phyloP scores from a whole-genome alignment of 2,113 vertebrate genomes.

The Fulica atra region DNA sequence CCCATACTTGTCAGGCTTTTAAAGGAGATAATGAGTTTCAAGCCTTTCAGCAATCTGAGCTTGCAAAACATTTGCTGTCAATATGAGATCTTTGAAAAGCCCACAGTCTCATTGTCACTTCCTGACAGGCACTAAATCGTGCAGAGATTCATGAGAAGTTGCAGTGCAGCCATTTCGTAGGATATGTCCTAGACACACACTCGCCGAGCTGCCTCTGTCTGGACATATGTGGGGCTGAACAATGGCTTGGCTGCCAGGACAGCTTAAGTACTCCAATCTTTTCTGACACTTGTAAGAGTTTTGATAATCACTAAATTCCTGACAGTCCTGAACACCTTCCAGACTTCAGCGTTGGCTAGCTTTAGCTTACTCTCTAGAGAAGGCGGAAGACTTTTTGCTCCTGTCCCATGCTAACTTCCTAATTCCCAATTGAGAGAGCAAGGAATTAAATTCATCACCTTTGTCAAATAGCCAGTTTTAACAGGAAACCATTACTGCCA shows the following conservation, averaged over 20 bases:
- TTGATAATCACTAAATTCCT: not conserved
- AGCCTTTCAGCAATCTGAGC: not conserved
- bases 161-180: not conserved
- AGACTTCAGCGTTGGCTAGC: slow-evolving; percentile 4
- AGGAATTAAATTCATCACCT: slow-evolving; percentile 43
- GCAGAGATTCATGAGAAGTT: not conserved
- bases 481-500: slow-evolving; percentile 56
- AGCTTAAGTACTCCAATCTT: not conserved
- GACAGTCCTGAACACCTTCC: slow-evolving; percentile 19
- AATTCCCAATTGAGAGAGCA: not conserved
- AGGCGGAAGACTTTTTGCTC: not conserved
- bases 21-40: slow-evolving; percentile 1
- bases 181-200: not conserved
- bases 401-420: slow-evolving; percentile 15
- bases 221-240: not conserved
- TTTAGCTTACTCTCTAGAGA: not conserved
- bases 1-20: not conserved
- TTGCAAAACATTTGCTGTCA: not conserved
- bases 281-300: not conserved
- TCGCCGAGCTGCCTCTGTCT: not conserved
- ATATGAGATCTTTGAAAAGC: not conserved
- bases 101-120: not conserved
- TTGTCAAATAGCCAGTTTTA: slow-evolving; percentile 55
- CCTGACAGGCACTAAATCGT: slow-evolving; percentile 13
- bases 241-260: not conserved